Conservation (phyloP, 2,797 vertebrate genomes). For the Myripristis murdjan region DNA sequence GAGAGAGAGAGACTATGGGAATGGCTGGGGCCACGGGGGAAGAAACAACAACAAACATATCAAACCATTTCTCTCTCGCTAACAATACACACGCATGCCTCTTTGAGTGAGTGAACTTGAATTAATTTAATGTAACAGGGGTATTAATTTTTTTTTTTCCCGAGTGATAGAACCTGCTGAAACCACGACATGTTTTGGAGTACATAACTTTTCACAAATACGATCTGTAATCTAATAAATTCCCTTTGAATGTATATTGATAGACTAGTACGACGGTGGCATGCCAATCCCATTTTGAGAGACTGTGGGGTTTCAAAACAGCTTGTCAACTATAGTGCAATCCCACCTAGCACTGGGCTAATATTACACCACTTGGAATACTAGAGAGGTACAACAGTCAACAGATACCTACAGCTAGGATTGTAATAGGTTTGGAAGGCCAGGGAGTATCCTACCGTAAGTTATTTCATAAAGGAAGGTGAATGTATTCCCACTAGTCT, state of each 20-base stretch:
- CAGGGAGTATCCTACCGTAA: conserved; percentile 61
- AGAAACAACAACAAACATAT: conserved; percentile 2
- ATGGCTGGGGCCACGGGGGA: neutral
- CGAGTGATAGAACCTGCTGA: conserved; percentile 71
- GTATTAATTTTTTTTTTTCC: conserved; percentile 16
- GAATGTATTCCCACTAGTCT: conserved; percentile 49
- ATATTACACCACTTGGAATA: conserved; percentile 64
- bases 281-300: conserved; percentile 27
- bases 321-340: conserved; percentile 39
- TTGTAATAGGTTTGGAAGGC: conserved; percentile 73
- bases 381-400: conserved; percentile 77
- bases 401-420: conserved; percentile 73
- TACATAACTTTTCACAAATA: conserved; percentile 72
- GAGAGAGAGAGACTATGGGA: conserved; percentile 52
- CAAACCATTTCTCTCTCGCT: conserved; percentile 44
- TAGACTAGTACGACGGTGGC: conserved; percentile 50
- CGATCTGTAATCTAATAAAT: conserved; percentile 65
- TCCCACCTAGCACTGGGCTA: conserved; percentile 56
- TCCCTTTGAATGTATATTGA: conserved; percentile 50
- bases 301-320: conserved; percentile 37
- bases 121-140: conserved; percentile 44
- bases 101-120: conserved; percentile 31
- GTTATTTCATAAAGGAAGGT: conserved; percentile 46
- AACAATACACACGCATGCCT: conserved; percentile 39
- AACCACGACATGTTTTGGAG: conserved; percentile 69